Conservation (phyloP, 2,888 invertebrate genomes). For the Monochamus alternatus region DNA sequence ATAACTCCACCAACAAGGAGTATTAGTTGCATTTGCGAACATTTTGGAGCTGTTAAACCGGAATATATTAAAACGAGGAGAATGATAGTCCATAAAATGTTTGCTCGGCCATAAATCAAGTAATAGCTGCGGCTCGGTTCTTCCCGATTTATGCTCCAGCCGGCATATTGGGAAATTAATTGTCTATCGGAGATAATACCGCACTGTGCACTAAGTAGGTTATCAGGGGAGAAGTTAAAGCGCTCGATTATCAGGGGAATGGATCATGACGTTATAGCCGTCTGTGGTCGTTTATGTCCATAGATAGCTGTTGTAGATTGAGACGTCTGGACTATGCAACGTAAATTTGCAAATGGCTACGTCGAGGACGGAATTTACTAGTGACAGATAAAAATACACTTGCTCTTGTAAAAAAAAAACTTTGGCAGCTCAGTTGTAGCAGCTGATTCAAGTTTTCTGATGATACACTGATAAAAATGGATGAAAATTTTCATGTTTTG, state of each 20-base stretch:
- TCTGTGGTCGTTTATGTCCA: too few relatives aligned
- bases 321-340: too few relatives aligned
- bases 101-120: constrained; percentile 63
- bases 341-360: too few relatives aligned
- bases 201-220: background rate
- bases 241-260: background rate
- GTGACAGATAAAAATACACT: too few relatives aligned
- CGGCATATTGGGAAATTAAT: constrained; percentile 4
- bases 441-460: too few relatives aligned
- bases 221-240: background rate
- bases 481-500: too few relatives aligned
- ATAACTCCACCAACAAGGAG: constrained; percentile 14
- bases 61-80: constrained; percentile 63
- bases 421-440: too few relatives aligned
- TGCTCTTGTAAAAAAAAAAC: too few relatives aligned
- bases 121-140: constrained; percentile 57
- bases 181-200: background rate
- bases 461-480: too few relatives aligned
- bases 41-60: constrained; percentile 61
- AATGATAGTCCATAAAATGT: constrained; percentile 65
- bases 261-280: background rate
- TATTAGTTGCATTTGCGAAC: constrained; percentile 40
- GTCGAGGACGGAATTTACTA: too few relatives aligned
- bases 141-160: constrained; percentile 3
- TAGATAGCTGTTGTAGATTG: too few relatives aligned